Conservation (phyloP, 2,113 vertebrate species). For the Platysteira castanea region DNA sequence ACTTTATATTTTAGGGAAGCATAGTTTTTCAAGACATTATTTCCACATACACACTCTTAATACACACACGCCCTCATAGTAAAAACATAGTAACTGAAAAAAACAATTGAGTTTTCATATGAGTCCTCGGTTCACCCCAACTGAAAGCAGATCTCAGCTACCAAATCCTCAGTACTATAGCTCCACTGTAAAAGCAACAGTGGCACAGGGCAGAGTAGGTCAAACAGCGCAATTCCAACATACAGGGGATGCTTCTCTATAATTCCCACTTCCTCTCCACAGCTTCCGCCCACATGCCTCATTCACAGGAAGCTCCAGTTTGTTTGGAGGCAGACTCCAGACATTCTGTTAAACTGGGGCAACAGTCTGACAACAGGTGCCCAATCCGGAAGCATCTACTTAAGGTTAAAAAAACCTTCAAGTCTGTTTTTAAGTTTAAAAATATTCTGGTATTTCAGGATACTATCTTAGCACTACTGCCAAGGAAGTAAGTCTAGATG, state of each 20-base stretch:
- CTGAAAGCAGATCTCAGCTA: background rate
- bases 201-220: background rate
- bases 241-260: background rate
- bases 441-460: background rate
- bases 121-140: background rate
- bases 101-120: background rate
- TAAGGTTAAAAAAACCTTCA: background rate
- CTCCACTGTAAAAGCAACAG: background rate
- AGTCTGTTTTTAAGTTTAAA: background rate
- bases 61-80: rapidly evolving
- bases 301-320: background rate
- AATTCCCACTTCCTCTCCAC: background rate
- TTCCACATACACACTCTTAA: background rate
- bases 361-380: background rate
- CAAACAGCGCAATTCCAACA: background rate
- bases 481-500: background rate
- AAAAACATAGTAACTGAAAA: background rate
- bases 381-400: background rate
- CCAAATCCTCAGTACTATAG: background rate
- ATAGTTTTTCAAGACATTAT: background rate
- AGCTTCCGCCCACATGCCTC: background rate
- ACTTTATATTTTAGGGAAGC: background rate
- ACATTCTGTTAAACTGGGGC: background rate
- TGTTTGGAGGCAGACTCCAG: background rate
- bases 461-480: background rate